Evolutionary conservation across 2,888 invertebrate species (phyloP).

Genomic region (Microdon myrmicae): DNA sequence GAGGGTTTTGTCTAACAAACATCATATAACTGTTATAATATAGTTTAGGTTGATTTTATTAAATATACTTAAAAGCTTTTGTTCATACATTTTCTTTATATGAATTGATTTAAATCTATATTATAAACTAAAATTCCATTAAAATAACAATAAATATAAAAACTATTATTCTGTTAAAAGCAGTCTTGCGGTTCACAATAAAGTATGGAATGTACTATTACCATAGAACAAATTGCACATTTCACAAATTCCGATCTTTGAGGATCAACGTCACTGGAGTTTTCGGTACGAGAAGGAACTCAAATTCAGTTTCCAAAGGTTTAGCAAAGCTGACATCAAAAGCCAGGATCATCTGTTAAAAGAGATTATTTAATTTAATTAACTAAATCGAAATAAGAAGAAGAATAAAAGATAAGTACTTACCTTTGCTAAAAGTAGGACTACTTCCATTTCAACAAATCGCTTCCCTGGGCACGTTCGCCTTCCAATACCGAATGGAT

Average conservation of each 20-base stretch:
- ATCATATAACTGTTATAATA: too few species aligned
- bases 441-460: conserved; percentile 82
- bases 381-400: not conserved
- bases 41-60: too few species aligned
- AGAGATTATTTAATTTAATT: not conserved
- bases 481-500: conserved; percentile 83
- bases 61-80: too few species aligned
- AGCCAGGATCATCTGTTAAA: conserved; percentile 73
- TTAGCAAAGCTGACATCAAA: conserved; percentile 78
- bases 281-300: conserved; percentile 83
- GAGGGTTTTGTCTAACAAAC: too few species aligned
- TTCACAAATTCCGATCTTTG: conserved; percentile 69
- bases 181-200: conserved; percentile 25
- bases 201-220: not conserved
- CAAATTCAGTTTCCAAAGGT: conserved; percentile 80
- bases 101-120: too few species aligned
- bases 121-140: not conserved
- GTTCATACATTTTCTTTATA: too few species aligned
- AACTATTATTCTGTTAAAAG: conserved; percentile 1
- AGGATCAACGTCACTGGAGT: conserved; percentile 77
- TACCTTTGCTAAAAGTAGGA: conserved; percentile 79
- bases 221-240: not conserved
- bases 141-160: conserved; percentile 16
- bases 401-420: conserved; percentile 22
- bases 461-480: conserved; percentile 87